These are phyloP conservation scores for Patiria pectinifera DNA, from an alignment of 53 echinoderm and acorn worm species.

Conservation along the genomic window DNA sequence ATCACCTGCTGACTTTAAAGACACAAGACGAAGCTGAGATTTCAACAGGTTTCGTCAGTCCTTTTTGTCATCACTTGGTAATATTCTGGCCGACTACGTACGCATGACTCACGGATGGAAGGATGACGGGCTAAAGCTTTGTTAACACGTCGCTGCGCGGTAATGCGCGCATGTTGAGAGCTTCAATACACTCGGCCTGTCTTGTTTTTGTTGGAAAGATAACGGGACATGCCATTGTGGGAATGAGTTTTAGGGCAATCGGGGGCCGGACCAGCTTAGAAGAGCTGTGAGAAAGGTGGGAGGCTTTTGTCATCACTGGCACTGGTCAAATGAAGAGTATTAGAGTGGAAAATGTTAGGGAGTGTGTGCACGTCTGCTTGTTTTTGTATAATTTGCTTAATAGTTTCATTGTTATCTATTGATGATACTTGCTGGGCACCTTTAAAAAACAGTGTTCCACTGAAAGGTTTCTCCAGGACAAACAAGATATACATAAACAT, in stretches of 20 bases:
- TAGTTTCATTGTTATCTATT: too few species aligned
- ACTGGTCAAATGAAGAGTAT: background rate
- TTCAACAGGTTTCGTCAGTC: slow-evolving; percentile 34
- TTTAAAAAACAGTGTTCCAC: too few species aligned
- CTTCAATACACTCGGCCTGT: background rate
- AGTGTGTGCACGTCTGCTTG: too few species aligned
- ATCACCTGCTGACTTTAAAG: slow-evolving; percentile 7
- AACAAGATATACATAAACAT: too few species aligned
- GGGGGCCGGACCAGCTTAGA: background rate
- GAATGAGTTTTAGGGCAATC: slow-evolving; percentile 14
- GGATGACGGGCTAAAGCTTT: background rate
- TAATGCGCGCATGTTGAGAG: slow-evolving; percentile 39
- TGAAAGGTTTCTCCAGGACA: too few species aligned
- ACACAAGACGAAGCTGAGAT: background rate
- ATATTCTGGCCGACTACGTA: slow-evolving; percentile 25
- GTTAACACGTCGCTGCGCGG: slow-evolving; percentile 1
- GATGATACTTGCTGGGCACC: too few species aligned
- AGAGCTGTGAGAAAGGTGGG: slow-evolving; percentile 13
- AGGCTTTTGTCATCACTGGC: slow-evolving; percentile 11
- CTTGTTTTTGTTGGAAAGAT: slow-evolving; percentile 16
- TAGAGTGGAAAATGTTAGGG: background rate
- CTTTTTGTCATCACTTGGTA: slow-evolving; percentile 42
- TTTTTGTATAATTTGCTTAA: too few species aligned
- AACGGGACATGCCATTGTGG: background rate
- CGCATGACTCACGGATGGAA: slow-evolving; percentile 28